Conservation (phyloP, 2,888 invertebrate species). For the Thereva nobilitata region DNA sequence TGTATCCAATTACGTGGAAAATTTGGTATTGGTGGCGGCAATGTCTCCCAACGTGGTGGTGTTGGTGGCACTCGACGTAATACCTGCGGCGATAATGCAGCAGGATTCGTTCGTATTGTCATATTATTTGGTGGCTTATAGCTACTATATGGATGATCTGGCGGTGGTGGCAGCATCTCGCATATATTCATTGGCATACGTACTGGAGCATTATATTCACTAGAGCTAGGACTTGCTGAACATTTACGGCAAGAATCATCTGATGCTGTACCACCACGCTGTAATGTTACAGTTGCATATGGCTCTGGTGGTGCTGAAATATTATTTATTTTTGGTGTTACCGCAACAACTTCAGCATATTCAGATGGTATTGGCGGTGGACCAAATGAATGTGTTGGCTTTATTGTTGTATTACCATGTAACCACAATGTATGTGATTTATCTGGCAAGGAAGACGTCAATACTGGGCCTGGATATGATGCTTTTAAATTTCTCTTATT, state of each 20-base stretch:
- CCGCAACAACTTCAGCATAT: slow-evolving; percentile 46
- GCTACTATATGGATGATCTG: slow-evolving; percentile 58
- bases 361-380: slow-evolving; percentile 45
- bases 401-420: slow-evolving; percentile 46
- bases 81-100: slow-evolving; percentile 48
- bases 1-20: slow-evolving; percentile 49
- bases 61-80: slow-evolving; percentile 45
- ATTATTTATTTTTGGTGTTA: slow-evolving; percentile 41
- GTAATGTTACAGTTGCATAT: slow-evolving; percentile 48
- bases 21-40: slow-evolving; percentile 47
- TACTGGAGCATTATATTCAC: slow-evolving; percentile 58
- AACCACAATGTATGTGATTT: slow-evolving; percentile 49
- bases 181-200: slow-evolving; percentile 65
- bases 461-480: slow-evolving; percentile 45
- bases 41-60: slow-evolving; percentile 46
- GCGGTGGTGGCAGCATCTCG: slow-evolving; percentile 65
- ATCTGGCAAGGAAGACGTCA: slow-evolving; percentile 46
- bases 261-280: slow-evolving; percentile 59
- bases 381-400: slow-evolving; percentile 46
- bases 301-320: slow-evolving; percentile 48
- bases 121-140: slow-evolving; percentile 47
- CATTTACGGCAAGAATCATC: slow-evolving; percentile 63
- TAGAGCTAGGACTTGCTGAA: slow-evolving; percentile 63
- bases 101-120: slow-evolving; percentile 50
- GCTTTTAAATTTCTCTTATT: slow-evolving; percentile 48